phyloP scores from a whole-genome alignment of 2,888 invertebrate species.

The Hirtodrosophila alboralis region DNA sequence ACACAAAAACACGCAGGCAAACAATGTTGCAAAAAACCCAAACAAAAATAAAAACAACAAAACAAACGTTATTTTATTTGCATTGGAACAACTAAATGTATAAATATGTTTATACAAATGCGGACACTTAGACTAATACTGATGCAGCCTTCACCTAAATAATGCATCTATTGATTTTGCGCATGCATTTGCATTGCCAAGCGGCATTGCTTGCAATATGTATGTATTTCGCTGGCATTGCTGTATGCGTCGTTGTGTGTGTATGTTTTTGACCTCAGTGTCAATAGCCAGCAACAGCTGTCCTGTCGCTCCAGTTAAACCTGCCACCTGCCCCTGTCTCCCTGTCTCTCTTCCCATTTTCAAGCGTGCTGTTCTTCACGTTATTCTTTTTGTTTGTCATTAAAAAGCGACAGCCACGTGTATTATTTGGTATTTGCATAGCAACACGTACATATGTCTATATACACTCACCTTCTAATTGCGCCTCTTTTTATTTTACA shows the following conservation, averaged over 20 bases:
- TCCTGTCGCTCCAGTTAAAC: conserved; percentile 41
- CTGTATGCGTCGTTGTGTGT: conserved; percentile 12
- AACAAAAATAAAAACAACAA: conserved; percentile 57
- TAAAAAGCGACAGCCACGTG: conserved; percentile 59
- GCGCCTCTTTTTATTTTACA: conserved; percentile 44
- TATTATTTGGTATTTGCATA: conserved; percentile 61
- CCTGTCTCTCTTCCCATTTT: not conserved
- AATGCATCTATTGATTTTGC: conserved; percentile 67
- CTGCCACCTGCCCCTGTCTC: conserved; percentile 15
- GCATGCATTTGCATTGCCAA: conserved; percentile 58
- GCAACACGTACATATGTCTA: conserved; percentile 52
- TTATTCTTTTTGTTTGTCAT: conserved; percentile 22
- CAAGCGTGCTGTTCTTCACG: conserved; percentile 22
- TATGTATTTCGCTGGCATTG: conserved; percentile 9
- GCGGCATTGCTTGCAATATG: conserved; percentile 52
- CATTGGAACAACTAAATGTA: conserved; percentile 22
- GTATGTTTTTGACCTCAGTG: conserved; percentile 36
- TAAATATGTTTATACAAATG: conserved; percentile 6
- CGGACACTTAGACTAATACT: conserved; percentile 12
- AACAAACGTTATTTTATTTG: conserved; percentile 28
- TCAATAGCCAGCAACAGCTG: conserved; percentile 64
- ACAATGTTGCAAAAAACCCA: conserved; percentile 31
- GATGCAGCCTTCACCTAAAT: conserved; percentile 72
- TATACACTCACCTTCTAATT: conserved; percentile 26
- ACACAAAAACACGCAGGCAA: conserved; percentile 20